A percentile compares a stretch with the other conserved stretches of the same genome.
These are phyloP conservation scores for Dyspetes luteomarginatus DNA, from an alignment of 2,888 invertebrate genomes.

Conservation along the genomic window DNA sequence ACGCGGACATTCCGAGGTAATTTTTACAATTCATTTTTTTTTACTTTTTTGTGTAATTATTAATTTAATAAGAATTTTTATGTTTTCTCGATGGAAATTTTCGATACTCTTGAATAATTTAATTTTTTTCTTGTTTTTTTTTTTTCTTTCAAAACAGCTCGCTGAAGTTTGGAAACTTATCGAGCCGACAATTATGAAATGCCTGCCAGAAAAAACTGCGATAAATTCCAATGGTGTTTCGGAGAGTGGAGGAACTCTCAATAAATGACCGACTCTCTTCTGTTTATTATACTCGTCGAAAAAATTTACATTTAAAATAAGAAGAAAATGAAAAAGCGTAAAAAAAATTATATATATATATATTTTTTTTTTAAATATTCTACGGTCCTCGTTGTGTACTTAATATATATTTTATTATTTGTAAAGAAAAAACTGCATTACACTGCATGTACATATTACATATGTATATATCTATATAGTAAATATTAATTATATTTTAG, in stretches of 20 bases:
- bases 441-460: constrained; percentile 31
- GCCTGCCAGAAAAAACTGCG: constrained; percentile 82
- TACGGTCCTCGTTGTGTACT: constrained; percentile 78
- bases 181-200: constrained; percentile 84
- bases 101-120: constrained; percentile 18
- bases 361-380: constrained; percentile 2
- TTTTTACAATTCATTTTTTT: neutral
- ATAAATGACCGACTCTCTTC: neutral
- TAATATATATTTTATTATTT: constrained; percentile 76
- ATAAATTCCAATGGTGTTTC: constrained; percentile 66
- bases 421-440: constrained; percentile 27
- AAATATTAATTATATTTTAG: too few relatives aligned
- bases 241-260: constrained; percentile 55
- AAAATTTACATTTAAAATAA: constrained; percentile 23
- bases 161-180: constrained; percentile 85
- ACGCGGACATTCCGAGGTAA: constrained; percentile 85
- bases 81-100: constrained; percentile 27
- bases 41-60: too few relatives aligned
- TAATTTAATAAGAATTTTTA: constrained; percentile 1
- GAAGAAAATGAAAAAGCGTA: constrained; percentile 18
- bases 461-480: constrained; percentile 36
- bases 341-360: constrained; percentile 26
- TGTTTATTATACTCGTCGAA: constrained; percentile 21
- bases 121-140: too few relatives aligned
- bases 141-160: constrained; percentile 81